phyloP scores from a whole-genome alignment of 2,888 invertebrate species.

The Serrognathus titanus region DNA sequence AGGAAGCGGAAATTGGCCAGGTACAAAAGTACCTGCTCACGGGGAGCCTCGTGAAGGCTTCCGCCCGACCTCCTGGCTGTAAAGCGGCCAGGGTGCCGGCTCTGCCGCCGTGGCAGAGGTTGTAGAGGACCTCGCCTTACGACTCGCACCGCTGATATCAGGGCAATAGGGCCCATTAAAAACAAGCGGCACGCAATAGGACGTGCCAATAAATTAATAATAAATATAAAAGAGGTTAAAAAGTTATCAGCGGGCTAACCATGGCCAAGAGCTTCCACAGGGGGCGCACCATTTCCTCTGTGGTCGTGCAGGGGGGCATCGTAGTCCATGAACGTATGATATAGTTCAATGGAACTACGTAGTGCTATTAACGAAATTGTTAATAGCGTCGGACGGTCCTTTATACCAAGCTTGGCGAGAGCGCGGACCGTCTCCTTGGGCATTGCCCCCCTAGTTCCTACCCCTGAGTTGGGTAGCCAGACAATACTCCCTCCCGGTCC shows the following conservation, averaged over 20 bases:
- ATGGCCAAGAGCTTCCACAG: background rate
- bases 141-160: background rate
- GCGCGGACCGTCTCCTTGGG: slow-evolving; percentile 30
- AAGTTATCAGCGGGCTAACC: slow-evolving; percentile 4
- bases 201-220: background rate
- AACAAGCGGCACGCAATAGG: background rate
- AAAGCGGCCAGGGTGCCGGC: background rate
- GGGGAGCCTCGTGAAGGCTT: slow-evolving; percentile 18
- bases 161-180: background rate
- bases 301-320: slow-evolving; percentile 21
- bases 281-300: background rate
- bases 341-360: slow-evolving; percentile 32
- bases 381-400: slow-evolving; percentile 15
- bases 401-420: slow-evolving; percentile 26
- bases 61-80: slow-evolving; percentile 1
- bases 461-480: slow-evolving; percentile 26
- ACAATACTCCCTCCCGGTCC: slow-evolving; percentile 26
- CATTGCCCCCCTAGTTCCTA: slow-evolving; percentile 37
- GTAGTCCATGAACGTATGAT: slow-evolving; percentile 34
- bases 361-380: slow-evolving; percentile 30
- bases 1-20: slow-evolving; percentile 11
- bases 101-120: background rate
- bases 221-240: background rate
- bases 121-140: background rate
- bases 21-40: slow-evolving; percentile 7